Conservation (phyloP, 2,113 vertebrate genomes). For the Marmota flaviventris region DNA sequence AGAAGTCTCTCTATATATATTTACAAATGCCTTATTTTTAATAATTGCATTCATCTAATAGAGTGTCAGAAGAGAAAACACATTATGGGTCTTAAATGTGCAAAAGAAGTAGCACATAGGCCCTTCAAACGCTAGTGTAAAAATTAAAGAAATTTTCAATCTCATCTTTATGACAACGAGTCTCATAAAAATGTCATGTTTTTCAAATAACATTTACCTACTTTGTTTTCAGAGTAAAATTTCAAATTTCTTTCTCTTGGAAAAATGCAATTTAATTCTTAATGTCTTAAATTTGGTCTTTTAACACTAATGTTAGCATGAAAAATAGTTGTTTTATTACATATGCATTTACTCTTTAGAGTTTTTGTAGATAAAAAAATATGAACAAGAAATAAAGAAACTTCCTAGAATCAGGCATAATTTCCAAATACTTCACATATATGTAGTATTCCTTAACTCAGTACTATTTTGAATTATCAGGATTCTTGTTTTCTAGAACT, state of each 20-base stretch:
- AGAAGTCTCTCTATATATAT: background rate
- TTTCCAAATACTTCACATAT: background rate
- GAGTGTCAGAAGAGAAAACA: background rate
- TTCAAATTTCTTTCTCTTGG: background rate
- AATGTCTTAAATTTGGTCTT: background rate
- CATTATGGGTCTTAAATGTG: conserved; percentile 20
- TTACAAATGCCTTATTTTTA: background rate
- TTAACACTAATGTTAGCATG: background rate
- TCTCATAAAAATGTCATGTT: background rate
- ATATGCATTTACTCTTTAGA: background rate
- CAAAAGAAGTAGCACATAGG: background rate
- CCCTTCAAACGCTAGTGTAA: background rate
- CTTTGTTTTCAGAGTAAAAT: conserved; percentile 24
- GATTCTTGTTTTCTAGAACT: background rate
- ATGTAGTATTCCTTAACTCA: background rate
- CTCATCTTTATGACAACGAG: background rate
- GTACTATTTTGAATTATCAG: background rate
- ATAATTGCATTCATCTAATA: background rate
- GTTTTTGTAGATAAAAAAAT: background rate
- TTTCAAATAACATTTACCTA: conserved; percentile 37
- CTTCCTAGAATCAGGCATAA: background rate
- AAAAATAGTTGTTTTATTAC: background rate
- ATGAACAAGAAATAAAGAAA: background rate
- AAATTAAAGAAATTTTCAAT: conserved; percentile 56
- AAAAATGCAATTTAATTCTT: background rate